Conservation (phyloP, 2,113 vertebrate genomes). For the Siphamia tubifer region DNA sequence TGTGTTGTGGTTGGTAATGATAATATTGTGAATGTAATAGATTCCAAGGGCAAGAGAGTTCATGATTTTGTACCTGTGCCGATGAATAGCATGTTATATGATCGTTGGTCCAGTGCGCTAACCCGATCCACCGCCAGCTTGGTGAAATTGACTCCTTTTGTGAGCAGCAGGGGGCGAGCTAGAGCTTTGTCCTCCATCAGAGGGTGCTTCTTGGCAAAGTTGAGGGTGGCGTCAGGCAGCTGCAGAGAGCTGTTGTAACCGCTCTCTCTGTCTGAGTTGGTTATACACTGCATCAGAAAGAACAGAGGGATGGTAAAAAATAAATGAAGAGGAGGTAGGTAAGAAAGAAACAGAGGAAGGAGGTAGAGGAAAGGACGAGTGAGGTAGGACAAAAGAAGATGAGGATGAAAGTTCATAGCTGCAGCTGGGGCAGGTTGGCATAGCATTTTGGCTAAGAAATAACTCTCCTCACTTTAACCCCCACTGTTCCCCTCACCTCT, state of each 20-base stretch:
- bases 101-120: conserved; percentile 78
- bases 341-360: neutral
- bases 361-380: neutral
- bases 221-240: conserved; percentile 93
- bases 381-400: neutral
- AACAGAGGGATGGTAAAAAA: neutral
- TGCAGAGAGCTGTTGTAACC: conserved; percentile 90
- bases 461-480: neutral
- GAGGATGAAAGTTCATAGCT: conserved; percentile 51
- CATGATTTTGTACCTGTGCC: conserved; percentile 85
- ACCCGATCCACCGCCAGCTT: conserved; percentile 88
- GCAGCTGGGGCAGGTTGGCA: conserved; percentile 53
- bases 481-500: neutral
- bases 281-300: conserved; percentile 86
- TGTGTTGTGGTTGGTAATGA: neutral
- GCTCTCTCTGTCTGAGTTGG: conserved; percentile 85
- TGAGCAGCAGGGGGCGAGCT: conserved; percentile 90
- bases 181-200: conserved; percentile 90
- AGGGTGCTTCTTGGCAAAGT: conserved; percentile 96
- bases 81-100: conserved; percentile 90
- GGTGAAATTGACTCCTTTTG: conserved; percentile 93
- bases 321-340: neutral
- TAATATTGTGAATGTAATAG: neutral
- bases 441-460: conserved; percentile 42
- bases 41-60: no score